A percentile compares a stretch with the other conserved stretches of the same genome.
phyloP scores from a whole-genome alignment of 2,797 vertebrate species.

The Takifugu ocellatus region DNA sequence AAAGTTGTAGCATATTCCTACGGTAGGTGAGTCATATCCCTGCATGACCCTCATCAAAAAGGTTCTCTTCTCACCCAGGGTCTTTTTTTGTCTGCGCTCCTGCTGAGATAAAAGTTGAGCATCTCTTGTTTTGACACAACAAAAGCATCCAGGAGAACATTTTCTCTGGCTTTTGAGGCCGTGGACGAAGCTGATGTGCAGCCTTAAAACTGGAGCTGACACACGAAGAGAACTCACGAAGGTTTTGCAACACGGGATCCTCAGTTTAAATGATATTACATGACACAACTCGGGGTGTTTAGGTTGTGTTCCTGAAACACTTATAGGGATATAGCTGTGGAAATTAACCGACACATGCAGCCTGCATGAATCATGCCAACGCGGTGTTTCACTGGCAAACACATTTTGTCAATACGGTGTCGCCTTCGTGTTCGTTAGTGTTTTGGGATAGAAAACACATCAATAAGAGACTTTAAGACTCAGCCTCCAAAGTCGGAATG shows the following conservation, averaged over 20 bases:
- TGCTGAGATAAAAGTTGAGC: conserved; percentile 20
- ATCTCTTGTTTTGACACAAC: conserved; percentile 3
- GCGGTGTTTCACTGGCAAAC: background rate
- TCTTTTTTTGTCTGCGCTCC: conserved; percentile 10
- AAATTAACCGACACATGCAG: background rate
- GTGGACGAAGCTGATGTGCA: background rate
- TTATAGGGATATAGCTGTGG: background rate
- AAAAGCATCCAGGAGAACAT: conserved; percentile 7
- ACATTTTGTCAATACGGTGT: conserved; percentile 1
- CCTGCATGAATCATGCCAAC: background rate
- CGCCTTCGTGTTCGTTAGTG: background rate
- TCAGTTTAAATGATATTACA: too few relatives aligned
- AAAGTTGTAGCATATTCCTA: background rate
- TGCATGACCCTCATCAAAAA: conserved; percentile 1
- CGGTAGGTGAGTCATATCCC: background rate
- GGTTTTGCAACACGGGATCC: too few relatives aligned
- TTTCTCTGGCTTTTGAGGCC: conserved; percentile 1
- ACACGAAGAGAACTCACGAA: too few relatives aligned
- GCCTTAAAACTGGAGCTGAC: too few relatives aligned
- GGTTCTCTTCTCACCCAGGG: background rate
- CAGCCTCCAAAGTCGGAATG: conserved; percentile 30
- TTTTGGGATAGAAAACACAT: conserved; percentile 1
- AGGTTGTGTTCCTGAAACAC: too few relatives aligned
- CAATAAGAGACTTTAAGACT: conserved; percentile 18
- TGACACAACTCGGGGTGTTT: too few relatives aligned